Conservation (phyloP, 2,113 vertebrate species). For the Brachyhypopomus gauderio region DNA sequence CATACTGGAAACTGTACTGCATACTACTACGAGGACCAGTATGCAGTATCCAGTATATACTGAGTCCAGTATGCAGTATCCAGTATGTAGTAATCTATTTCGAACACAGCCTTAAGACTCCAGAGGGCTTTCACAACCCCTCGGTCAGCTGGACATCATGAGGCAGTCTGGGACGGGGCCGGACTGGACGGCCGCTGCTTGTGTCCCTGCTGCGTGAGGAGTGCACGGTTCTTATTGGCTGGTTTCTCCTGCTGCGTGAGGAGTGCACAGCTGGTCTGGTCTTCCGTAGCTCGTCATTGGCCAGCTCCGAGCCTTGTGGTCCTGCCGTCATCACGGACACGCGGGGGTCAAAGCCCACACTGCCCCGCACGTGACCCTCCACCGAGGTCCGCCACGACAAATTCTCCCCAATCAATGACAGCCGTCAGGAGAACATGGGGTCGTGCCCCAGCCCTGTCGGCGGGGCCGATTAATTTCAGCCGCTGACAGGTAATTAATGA, state of each 20-base stretch:
- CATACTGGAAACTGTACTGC: too few species aligned
- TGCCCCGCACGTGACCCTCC: slow-evolving; percentile 37
- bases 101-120: too few species aligned
- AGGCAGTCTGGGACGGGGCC: too few species aligned
- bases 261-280: neutral
- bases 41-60: too few species aligned
- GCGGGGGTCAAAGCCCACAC: slow-evolving; percentile 38
- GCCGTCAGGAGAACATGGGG: slow-evolving; percentile 54
- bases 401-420: slow-evolving; percentile 56
- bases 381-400: slow-evolving; percentile 36
- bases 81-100: too few species aligned
- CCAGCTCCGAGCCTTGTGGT: neutral
- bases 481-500: slow-evolving; percentile 55
- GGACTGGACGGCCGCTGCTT: too few species aligned
- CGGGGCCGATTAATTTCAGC: slow-evolving; percentile 33
- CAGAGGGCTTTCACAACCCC: too few species aligned
- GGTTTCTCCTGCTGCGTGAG: neutral
- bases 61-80: too few species aligned
- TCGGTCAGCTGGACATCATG: too few species aligned
- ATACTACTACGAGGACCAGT: too few species aligned
- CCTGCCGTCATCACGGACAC: slow-evolving; percentile 50
- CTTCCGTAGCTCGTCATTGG: slow-evolving; percentile 7
- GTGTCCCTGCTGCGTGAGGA: too few species aligned
- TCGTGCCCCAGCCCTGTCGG: slow-evolving; percentile 40
- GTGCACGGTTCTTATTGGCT: neutral